Conservation (phyloP, 2,888 invertebrate genomes). For the Zaprionus obscuricornis region DNA sequence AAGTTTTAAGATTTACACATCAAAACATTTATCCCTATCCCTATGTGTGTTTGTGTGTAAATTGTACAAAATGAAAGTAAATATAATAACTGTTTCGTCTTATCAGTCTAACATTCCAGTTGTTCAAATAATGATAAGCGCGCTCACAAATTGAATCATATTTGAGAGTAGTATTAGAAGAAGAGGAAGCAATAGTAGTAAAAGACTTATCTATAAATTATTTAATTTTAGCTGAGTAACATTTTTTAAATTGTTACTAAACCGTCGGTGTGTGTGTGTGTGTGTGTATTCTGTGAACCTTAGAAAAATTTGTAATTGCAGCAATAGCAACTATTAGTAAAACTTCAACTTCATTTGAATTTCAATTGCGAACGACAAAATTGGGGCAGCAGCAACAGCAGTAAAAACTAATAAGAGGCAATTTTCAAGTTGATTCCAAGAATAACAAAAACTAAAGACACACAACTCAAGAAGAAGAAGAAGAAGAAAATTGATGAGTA, state of each 20-base stretch:
- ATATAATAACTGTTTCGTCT: conserved; percentile 4
- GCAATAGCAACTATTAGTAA: too few species aligned
- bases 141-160: conserved; percentile 32
- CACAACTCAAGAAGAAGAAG: too few species aligned
- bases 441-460: too few species aligned
- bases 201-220: too few species aligned
- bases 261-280: too few species aligned
- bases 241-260: too few species aligned
- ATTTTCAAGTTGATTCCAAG: conserved; percentile 28
- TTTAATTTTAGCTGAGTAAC: too few species aligned
- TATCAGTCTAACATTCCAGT: conserved; percentile 27
- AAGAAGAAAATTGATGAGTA: conserved; percentile 29
- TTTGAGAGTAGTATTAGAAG: conserved; percentile 11
- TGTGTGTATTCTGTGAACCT: too few species aligned
- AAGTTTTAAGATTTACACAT: background rate
- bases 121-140: conserved; percentile 19
- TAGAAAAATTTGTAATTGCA: too few species aligned
- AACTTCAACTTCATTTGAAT: conserved; percentile 11
- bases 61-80: conserved; percentile 13
- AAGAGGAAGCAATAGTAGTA: too few species aligned
- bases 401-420: conserved; percentile 30
- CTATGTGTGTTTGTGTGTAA: conserved; percentile 19
- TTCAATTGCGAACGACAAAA: conserved; percentile 11
- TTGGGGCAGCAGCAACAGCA: background rate
- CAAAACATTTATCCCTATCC: conserved; percentile 1